Evolutionary conservation across 2,888 invertebrate species (phyloP).

Genomic region (Boloria euphrosyne): DNA sequence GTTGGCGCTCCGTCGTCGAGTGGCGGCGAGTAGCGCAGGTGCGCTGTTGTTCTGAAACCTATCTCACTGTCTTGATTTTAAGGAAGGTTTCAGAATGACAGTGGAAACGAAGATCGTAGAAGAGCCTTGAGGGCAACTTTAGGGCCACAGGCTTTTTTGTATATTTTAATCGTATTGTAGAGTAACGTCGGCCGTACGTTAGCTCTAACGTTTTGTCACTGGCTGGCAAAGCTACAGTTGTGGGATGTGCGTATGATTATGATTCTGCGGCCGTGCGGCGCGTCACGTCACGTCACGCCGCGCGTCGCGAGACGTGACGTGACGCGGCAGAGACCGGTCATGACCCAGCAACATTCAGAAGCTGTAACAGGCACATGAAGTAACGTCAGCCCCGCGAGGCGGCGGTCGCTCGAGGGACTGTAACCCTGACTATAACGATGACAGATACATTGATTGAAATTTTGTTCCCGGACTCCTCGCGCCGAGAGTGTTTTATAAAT

Average conservation of each 20-base stretch:
- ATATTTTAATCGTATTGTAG: slow-evolving; percentile 25
- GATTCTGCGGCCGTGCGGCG: neutral
- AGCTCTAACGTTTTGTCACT: slow-evolving; percentile 1
- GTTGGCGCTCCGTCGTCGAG: too few species aligned
- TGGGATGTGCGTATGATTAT: neutral
- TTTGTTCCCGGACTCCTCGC: too few species aligned
- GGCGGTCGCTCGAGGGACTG: neutral
- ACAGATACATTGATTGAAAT: too few species aligned
- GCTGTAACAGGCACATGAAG: too few species aligned
- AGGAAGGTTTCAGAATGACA: neutral
- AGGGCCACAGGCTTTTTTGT: slow-evolving; percentile 15
- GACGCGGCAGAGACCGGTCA: too few species aligned
- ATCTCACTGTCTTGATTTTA: too few species aligned
- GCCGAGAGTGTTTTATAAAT: too few species aligned
- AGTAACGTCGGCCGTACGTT: slow-evolving; percentile 15
- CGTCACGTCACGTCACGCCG: neutral
- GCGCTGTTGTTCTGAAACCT: too few species aligned
- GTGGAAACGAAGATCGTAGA: neutral
- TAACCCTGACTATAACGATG: neutral
- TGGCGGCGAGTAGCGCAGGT: too few species aligned
- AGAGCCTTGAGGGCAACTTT: neutral
- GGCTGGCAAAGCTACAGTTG: neutral
- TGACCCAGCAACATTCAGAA: too few species aligned
- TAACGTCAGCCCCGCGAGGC: neutral
- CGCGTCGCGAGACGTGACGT: neutral